Percentiles rank a stretch among this genome's conserved stretches.
Conservation (phyloP, 2,113 vertebrate genomes). For the Polyodon spathula region DNA sequence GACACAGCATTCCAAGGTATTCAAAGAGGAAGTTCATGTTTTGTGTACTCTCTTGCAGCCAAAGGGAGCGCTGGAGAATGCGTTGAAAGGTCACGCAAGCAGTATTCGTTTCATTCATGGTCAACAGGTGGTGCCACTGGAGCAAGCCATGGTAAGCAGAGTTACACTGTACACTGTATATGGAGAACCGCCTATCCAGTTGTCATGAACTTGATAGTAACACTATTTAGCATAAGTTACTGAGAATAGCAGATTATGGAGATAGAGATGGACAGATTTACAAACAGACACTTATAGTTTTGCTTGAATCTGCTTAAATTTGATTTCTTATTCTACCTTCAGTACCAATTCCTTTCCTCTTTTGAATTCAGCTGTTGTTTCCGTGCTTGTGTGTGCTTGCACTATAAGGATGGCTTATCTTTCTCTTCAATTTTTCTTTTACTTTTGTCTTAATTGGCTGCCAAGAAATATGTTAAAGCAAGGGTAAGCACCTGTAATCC, state of each 20-base stretch:
- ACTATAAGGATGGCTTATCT: slow-evolving; percentile 8
- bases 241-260: no score
- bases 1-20: slow-evolving; percentile 1
- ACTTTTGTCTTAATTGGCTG: slow-evolving; percentile 52
- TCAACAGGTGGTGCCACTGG: slow-evolving; percentile 68
- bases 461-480: slow-evolving; percentile 79
- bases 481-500: slow-evolving; percentile 64
- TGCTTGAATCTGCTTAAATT: no score
- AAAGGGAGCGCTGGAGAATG: slow-evolving; percentile 57
- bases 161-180: no score
- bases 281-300: no score
- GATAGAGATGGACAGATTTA: no score
- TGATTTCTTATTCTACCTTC: no score
- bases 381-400: no score
- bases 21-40: neutral
- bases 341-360: no score
- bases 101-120: slow-evolving; percentile 65
- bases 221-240: no score
- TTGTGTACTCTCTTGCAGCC: slow-evolving; percentile 52
- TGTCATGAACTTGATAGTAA: no score
- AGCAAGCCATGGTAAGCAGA: slow-evolving; percentile 73
- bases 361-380: no score
- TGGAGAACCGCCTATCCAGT: no score
- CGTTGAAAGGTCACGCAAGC: slow-evolving; percentile 60
- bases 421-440: slow-evolving; percentile 29